Conservation (phyloP, 2,797 vertebrate species). For the Salarias fasciatus region DNA sequence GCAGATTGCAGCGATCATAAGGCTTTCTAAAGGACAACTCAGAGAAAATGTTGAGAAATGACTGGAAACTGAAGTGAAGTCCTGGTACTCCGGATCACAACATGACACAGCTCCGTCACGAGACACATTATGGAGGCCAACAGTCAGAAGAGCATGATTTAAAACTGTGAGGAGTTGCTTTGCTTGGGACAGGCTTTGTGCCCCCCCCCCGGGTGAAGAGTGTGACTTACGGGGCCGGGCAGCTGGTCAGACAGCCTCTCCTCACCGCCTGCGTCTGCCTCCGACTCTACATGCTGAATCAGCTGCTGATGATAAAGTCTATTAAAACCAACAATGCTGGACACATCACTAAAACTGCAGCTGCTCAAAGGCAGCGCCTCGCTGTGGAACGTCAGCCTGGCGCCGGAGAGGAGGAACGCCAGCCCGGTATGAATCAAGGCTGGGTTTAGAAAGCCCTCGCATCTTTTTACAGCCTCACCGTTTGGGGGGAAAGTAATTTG, state of each 20-base stretch:
- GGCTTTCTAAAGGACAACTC: too few relatives aligned
- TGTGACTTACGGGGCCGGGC: constrained; percentile 34
- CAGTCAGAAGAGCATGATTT: too few relatives aligned
- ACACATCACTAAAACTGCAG: constrained; percentile 31
- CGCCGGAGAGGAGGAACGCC: constrained; percentile 7
- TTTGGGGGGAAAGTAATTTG: constrained; percentile 34
- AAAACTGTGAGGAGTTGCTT: too few relatives aligned
- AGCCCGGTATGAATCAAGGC: constrained; percentile 24
- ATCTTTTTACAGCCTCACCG: constrained; percentile 14
- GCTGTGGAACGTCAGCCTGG: constrained; percentile 24
- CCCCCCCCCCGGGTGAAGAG: constrained; percentile 23
- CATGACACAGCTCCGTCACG: too few relatives aligned
- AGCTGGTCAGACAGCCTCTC: constrained; percentile 45
- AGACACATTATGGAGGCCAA: too few relatives aligned
- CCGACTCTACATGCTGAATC: constrained; percentile 37
- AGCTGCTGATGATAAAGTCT: constrained; percentile 43
- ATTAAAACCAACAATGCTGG: constrained; percentile 43
- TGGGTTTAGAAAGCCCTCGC: constrained; percentile 17
- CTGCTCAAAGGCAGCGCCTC: constrained; percentile 20
- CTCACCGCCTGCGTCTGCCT: constrained; percentile 16
- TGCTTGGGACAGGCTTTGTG: background rate
- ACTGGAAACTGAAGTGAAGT: too few relatives aligned
- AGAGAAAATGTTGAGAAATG: too few relatives aligned
- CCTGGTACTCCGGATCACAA: too few relatives aligned
- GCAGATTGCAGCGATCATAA: too few relatives aligned